Base-by-base conservation (phyloP, 1,140 invertebrate species). In the Meloidogyne exigua region DNA sequence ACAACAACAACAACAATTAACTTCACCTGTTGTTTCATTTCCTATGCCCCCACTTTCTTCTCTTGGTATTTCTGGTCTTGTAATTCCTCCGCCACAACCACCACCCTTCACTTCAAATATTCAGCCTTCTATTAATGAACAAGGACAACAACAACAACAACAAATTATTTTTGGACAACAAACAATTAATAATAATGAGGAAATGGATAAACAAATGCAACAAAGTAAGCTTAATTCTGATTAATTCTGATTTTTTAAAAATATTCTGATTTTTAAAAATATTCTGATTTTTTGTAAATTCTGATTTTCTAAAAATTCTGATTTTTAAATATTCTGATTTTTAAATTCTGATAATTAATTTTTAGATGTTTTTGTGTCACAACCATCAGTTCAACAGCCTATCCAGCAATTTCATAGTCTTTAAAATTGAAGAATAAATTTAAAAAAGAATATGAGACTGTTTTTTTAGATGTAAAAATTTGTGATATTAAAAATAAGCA, bases 41-140 rank as follows among this genome's bases (percentile, higher is more conserved):
- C 84, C 85, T 21, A 87, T 87, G 85, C 85, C 85, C 13, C 76
- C 84, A n/a, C 70, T 87, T 12, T 81, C 79, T 26, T 80, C 81
- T 13, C 68, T 87, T 12, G 85, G 85, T 36, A 87, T 87, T 32
- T 78, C 71, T 7, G 72, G 85, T 26, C 71, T 86, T n/a, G 77
- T 82, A 18, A 71, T 81, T 25, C 84, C 82, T 25, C 84, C 85
- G 26, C 74, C 80, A 44, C 23, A 39, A 18, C 21, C 25, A 62
- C 23, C 81, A 44, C 12, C 72, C 18, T 39, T 69, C 28, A 7
- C 49, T n/a, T n/a, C 49, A 57, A 57, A n/a, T 49, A 49, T 57
- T 57, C 49, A 57, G 12, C 78, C n/a, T 9, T 57, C 49, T 57
- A 32, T 32, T 32, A 32, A 32, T 32, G 28, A 32, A 32, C 28